Evolutionary conservation across 1,140 invertebrate genomes (phyloP).

Genomic region (Sinella curviseta): DNA sequence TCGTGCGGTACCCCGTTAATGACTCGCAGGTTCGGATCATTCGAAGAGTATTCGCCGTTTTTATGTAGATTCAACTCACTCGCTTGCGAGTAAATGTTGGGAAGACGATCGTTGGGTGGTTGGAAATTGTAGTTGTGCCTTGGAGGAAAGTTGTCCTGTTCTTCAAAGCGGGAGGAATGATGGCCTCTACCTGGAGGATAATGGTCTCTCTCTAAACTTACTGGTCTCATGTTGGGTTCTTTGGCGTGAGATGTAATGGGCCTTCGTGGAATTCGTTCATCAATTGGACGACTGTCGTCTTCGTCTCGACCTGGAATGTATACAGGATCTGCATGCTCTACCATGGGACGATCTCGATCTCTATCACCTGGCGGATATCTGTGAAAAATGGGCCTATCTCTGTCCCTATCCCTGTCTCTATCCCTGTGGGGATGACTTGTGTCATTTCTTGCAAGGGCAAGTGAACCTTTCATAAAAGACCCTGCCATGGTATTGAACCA

Average conservation of each 20-base stretch:
- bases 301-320: neutral
- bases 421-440: constrained; percentile 24
- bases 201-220: constrained; percentile 28
- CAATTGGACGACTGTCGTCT: neutral
- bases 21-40: neutral
- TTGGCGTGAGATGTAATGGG: constrained; percentile 43
- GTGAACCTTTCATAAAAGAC: constrained; percentile 48
- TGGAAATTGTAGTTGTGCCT: constrained; percentile 39
- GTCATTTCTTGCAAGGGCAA: constrained; percentile 49
- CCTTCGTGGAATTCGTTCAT: constrained; percentile 34
- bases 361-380: neutral
- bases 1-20: constrained; percentile 27
- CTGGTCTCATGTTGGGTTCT: constrained; percentile 41
- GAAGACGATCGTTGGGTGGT: constrained; percentile 37
- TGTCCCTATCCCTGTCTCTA: neutral
- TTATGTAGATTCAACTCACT: constrained; percentile 26
- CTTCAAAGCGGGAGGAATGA: neutral
- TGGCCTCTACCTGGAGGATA: constrained; percentile 11
- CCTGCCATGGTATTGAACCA: constrained; percentile 52
- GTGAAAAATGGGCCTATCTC: neutral
- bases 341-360: neutral
- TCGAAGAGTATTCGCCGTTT: constrained; percentile 19
- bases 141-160: constrained; percentile 33
- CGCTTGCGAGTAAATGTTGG: constrained; percentile 35
- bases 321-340: neutral